These are phyloP conservation scores for Archaeoteleia sp. DNA, from an alignment of 2,888 invertebrate species.

Conservation along the genomic window DNA sequence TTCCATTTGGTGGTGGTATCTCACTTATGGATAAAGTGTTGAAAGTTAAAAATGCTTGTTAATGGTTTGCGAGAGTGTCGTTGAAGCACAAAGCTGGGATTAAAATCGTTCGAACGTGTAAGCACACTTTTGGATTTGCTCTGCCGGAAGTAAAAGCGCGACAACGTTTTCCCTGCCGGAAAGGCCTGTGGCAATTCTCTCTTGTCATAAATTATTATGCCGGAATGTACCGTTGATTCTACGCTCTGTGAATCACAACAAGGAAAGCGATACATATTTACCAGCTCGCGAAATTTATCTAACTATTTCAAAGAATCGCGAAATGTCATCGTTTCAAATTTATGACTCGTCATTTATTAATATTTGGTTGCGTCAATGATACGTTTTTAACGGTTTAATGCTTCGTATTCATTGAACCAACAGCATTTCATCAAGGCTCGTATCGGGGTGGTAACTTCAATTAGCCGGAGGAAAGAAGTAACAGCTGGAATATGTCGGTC, in stretches of 20 bases:
- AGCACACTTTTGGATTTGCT: slow-evolving; percentile 36
- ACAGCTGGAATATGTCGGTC: slow-evolving; percentile 27
- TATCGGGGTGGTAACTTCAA: not conserved
- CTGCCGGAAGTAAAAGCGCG: slow-evolving; percentile 40
- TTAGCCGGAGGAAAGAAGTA: slow-evolving; percentile 17
- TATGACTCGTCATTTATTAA: too few relatives aligned
- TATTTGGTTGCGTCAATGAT: too few relatives aligned
- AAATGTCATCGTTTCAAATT: too few relatives aligned
- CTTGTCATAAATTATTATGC: slow-evolving; percentile 36
- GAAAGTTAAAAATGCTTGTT: slow-evolving; percentile 39
- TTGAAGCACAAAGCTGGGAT: slow-evolving; percentile 34
- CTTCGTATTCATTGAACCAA: too few relatives aligned
- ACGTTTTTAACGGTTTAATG: too few relatives aligned
- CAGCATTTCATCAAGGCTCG: too few relatives aligned
- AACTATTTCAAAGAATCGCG: too few relatives aligned
- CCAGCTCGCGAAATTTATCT: not conserved
- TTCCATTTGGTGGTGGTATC: too few relatives aligned
- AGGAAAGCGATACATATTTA: slow-evolving; percentile 13
- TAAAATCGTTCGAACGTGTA: slow-evolving; percentile 37
- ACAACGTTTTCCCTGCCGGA: slow-evolving; percentile 35
- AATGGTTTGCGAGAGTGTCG: slow-evolving; percentile 26
- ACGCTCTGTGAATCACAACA: slow-evolving; percentile 26
- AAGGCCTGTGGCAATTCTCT: slow-evolving; percentile 34
- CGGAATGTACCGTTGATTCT: slow-evolving; percentile 18
- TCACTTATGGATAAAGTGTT: slow-evolving; percentile 23